phyloP scores from a whole-genome alignment of 2,113 vertebrate species.

The Corapipo altera region DNA sequence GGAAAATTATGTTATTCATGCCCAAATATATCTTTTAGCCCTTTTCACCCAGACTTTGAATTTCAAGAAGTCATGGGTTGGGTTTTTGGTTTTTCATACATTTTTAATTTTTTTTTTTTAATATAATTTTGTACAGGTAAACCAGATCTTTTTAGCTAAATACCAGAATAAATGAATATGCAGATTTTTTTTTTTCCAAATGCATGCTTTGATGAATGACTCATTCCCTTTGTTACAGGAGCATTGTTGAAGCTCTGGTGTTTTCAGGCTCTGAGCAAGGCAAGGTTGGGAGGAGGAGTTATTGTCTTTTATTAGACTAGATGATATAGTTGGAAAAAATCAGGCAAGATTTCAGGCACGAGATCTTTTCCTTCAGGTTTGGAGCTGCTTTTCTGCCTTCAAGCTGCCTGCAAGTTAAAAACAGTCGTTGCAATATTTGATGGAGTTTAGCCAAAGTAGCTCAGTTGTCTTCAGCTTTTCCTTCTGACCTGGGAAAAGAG shows the following conservation, averaged over 20 bases:
- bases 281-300: conserved; percentile 58
- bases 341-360: neutral
- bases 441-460: neutral
- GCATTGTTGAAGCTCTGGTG: conserved; percentile 51
- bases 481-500: neutral
- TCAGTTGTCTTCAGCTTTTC: neutral
- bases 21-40: neutral
- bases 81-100: neutral
- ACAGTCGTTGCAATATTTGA: neutral
- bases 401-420: neutral
- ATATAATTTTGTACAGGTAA: neutral
- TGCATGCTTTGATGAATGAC: conserved; percentile 17
- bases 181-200: neutral
- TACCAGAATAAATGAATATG: conserved; percentile 23
- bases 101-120: neutral
- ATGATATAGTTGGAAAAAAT: conserved; percentile 38
- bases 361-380: conserved; percentile 13
- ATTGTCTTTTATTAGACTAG: conserved; percentile 50
- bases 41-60: neutral
- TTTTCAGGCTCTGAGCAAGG: conserved; percentile 50
- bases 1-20: neutral
- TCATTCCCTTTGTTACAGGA: conserved; percentile 54
- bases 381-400: conserved; percentile 24
- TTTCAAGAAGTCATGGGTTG: neutral
- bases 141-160: neutral